Evolutionary conservation across 2,888 invertebrate genomes (phyloP), one percentile per base, ranked within the genome.

Genomic region (Elegia similella): DNA sequence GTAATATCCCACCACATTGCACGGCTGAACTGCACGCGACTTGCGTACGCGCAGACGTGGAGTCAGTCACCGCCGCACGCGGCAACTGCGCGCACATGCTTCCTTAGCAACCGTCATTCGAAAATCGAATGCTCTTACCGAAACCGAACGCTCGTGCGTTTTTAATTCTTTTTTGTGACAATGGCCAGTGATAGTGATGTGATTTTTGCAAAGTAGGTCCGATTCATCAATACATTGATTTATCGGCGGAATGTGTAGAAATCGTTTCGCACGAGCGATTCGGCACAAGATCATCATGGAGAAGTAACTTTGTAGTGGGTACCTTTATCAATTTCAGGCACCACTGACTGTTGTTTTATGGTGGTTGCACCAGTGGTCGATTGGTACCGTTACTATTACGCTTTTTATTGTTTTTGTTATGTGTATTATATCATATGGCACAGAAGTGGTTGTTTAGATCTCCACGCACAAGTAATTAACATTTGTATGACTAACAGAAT

Each of bases 321-420:
- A 81, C 75, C 78, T 75, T 70, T 71, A 66, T 68, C 78, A 70
- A 79, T 83, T 86, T 83, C 82, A 87, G 81, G 82, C 85, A 77
- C 77, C 78, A 70, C 70, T 81, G 82, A 70, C 68, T 75, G 68
- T 77, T 69, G 77, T 80, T 81, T 80, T 73, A 80, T 79, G 80
- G 80, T 76, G 76, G 78, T 78, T 84, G 82, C 80, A 76, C 80
- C 75, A 69, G 68, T 61, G 64, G 71, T 68, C 71, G 75, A 60
- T 60, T 75, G 72, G 68, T 67, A 80, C 81, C 72, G 76, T 77
- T 78, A 76, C 68, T 59, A 60, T 61, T 59, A 57, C 55, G 56
- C 55, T 58, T 42, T 53, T 59, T 58, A 44, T 53, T 52, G 46
- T 55, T 55, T 58, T 61, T 57, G 42, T 50, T 56, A 38, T 59